Percentiles rank a stretch among this genome's conserved stretches.
phyloP scores from a whole-genome alignment of 1,140 invertebrate genomes.

The Macrocentrus cingulum region DNA sequence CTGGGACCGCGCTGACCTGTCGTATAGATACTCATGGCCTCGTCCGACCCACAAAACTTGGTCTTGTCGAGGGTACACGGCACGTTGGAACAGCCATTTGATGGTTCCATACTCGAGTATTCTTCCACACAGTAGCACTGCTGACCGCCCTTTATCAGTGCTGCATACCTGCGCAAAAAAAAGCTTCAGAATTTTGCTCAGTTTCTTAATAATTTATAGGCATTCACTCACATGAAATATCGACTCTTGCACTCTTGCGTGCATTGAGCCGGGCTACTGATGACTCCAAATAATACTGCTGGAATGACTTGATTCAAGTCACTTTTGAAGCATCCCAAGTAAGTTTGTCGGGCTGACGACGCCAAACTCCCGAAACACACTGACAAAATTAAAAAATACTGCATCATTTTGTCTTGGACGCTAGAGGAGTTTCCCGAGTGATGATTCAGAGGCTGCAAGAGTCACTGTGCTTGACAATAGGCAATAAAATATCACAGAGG shows the following conservation, averaged over 20 bases:
- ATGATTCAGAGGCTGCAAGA: conserved; percentile 22
- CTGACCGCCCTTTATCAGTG: conserved; percentile 50
- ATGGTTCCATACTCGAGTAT: conserved; percentile 46
- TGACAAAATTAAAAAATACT: too few relatives aligned
- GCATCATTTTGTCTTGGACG: too few relatives aligned
- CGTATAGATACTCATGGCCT: conserved; percentile 55
- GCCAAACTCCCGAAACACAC: too few relatives aligned
- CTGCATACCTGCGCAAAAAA: conserved; percentile 50
- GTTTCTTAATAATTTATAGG: too few relatives aligned
- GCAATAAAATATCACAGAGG: not conserved
- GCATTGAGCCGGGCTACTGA: conserved; percentile 38
- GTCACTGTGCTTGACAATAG: not conserved
- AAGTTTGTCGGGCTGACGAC: too few relatives aligned
- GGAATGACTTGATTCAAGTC: too few relatives aligned
- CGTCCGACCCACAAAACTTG: conserved; percentile 51
- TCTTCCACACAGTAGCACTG: conserved; percentile 56
- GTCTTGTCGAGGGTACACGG: conserved; percentile 43
- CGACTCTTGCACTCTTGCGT: conserved; percentile 1
- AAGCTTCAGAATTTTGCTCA: not conserved
- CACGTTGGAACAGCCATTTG: conserved; percentile 49
- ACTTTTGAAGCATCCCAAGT: conserved; percentile 46
- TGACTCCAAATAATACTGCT: too few relatives aligned
- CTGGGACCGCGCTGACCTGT: conserved; percentile 58
- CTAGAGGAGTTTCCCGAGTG: too few relatives aligned
- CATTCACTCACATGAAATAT: conserved; percentile 14